Conservation (phyloP, 2,888 invertebrate genomes). For the Stramonita haemastoma region DNA sequence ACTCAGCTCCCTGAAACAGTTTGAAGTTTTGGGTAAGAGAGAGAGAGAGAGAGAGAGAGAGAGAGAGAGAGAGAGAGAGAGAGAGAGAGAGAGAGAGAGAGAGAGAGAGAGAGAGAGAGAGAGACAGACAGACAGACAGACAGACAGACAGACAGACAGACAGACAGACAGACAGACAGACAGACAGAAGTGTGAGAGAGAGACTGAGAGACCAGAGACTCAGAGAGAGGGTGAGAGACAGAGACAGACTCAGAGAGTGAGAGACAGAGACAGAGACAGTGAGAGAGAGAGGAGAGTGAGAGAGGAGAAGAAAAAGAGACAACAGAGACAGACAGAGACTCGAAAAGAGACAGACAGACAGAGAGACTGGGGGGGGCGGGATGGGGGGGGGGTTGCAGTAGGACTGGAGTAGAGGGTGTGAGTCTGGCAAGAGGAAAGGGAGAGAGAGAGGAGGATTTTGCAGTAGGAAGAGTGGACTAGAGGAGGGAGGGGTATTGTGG, state of each 20-base stretch:
- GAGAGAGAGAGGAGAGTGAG: neutral
- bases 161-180: neutral
- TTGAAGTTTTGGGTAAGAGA: neutral
- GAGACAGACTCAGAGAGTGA: neutral
- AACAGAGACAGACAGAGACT: too few relatives aligned
- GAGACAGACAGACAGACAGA: slow-evolving; percentile 11
- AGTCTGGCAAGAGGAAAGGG: too few relatives aligned
- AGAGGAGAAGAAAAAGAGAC: too few relatives aligned
- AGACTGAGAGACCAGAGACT: neutral
- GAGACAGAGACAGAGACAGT: slow-evolving; percentile 1
- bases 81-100: neutral
- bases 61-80: neutral
- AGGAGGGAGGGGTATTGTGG: too few relatives aligned
- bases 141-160: neutral
- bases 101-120: neutral
- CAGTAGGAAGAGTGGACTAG: too few relatives aligned
- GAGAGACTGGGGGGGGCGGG: neutral
- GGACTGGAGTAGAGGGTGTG: too few relatives aligned
- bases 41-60: neutral
- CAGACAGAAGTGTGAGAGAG: neutral
- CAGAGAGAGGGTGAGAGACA: too few relatives aligned
- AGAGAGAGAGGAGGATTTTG: too few relatives aligned
- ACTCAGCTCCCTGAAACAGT: too few relatives aligned
- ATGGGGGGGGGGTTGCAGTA: neutral
- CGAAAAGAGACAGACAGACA: too few relatives aligned